Percentiles rank a stretch among this genome's conserved stretches.
phyloP scores from a whole-genome alignment of 1,140 invertebrate genomes.

The Homarus americanus region DNA sequence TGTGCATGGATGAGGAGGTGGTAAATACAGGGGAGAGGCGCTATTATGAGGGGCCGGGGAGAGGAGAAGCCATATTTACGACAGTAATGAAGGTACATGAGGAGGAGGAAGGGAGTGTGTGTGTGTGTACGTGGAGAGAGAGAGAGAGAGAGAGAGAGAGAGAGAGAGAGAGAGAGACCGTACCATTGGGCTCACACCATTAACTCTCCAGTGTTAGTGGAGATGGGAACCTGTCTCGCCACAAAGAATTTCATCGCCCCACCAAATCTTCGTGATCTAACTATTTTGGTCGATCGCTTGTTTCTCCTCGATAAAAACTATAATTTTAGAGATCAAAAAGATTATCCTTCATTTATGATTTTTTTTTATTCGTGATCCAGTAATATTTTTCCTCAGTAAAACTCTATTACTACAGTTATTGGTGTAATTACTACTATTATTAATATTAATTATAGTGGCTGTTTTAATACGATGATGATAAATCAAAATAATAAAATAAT shows the following conservation, averaged over 20 bases:
- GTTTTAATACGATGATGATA: too few relatives aligned
- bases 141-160: background rate
- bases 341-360: too few relatives aligned
- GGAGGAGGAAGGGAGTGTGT: background rate
- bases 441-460: too few relatives aligned
- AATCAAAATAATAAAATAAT: too few relatives aligned
- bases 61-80: constrained; percentile 10
- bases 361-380: too few relatives aligned
- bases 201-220: constrained; percentile 2
- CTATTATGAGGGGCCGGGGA: background rate
- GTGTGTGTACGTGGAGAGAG: background rate
- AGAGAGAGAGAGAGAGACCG: background rate
- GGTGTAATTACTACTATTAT: too few relatives aligned
- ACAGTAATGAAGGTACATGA: background rate
- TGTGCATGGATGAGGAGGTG: constrained; percentile 2
- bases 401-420: too few relatives aligned
- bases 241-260: background rate
- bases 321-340: too few relatives aligned
- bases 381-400: too few relatives aligned
- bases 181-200: background rate
- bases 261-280: too few relatives aligned
- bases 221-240: too few relatives aligned
- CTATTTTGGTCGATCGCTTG: background rate
- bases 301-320: too few relatives aligned
- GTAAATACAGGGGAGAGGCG: background rate